phyloP scores from a whole-genome alignment of 2,113 vertebrate species.

The Columbina picui region DNA sequence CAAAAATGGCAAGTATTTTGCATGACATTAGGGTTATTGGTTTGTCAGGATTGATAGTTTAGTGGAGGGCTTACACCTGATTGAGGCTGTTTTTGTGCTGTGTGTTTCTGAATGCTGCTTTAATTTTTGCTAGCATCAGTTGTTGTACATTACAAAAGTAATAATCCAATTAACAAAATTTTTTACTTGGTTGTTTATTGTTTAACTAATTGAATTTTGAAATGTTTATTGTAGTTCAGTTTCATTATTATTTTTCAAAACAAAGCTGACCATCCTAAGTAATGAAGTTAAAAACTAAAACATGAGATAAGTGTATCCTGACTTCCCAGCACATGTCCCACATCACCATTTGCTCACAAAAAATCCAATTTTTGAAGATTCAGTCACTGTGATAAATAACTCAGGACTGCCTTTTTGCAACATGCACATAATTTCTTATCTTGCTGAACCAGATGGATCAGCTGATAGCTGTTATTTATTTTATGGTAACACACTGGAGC shows the following conservation, averaged over 20 bases:
- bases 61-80: not conserved
- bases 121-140: not conserved
- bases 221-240: not conserved
- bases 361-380: conserved; percentile 24
- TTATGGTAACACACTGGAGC: not conserved
- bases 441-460: conserved; percentile 27
- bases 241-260: not conserved
- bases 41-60: not conserved
- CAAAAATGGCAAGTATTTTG: not conserved
- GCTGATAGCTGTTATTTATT: conserved; percentile 49
- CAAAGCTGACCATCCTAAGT: not conserved
- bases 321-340: not conserved
- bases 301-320: not conserved
- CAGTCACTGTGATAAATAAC: conserved; percentile 16
- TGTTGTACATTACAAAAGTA: not conserved
- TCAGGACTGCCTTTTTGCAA: conserved; percentile 3
- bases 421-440: conserved; percentile 21
- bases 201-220: not conserved
- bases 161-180: not conserved
- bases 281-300: not conserved
- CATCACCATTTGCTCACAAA: not conserved
- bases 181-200: not conserved
- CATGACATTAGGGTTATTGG: not conserved
- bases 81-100: not conserved
- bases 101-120: not conserved